Evolutionary conservation across 2,888 invertebrate species (phyloP), one percentile per base, ranked within the genome.

Genomic region (Scrobipalpa costella): DNA sequence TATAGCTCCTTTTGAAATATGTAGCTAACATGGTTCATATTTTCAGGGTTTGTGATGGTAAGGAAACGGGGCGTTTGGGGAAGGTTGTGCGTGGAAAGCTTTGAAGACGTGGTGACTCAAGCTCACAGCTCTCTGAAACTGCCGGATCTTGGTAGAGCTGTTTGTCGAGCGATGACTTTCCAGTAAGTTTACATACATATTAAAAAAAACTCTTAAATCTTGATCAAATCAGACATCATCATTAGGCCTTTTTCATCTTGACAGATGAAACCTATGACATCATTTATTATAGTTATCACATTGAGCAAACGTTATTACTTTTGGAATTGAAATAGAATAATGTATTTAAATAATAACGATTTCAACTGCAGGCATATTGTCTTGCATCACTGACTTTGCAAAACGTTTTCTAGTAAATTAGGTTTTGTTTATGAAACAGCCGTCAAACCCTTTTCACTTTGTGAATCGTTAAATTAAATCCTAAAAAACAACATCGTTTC

Each of bases 31-130:
- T 49, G 19, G 5, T 49, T 11, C 9, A 17, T 9, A 19, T 1
- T 58, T 21, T 49, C 73, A 92, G 96, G 96, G 33, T 95, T 93
- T 72, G 90, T 96, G 36, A 95, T 95, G 93, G 94, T 96, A 0
- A 90, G 95, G 40, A 95, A 95, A 75, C 93, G 94, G 70, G 96
- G 96, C 0, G 90, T 92, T 58, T 96, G 96, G 96, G 96, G 96
- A 6, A 95, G 95, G 76, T 85, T 96, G 5, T 96, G 96, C 71
- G 92, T 95, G 17, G 94, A 94, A 67, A 94, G 94, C 68, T 94
- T 95, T 73, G 90, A 93, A 57, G 92, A 93, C 68, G 92, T 94
- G 0, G 90, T 93, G 2, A 84, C 91, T 40, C 88, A 92, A 66
- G 93, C 93, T 0, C 92, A 93, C 60, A 92, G 93, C 58, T 88